These are phyloP conservation scores for Bacillus rossius DNA, from an alignment of 1,140 invertebrate genomes.

Conservation along the genomic window DNA sequence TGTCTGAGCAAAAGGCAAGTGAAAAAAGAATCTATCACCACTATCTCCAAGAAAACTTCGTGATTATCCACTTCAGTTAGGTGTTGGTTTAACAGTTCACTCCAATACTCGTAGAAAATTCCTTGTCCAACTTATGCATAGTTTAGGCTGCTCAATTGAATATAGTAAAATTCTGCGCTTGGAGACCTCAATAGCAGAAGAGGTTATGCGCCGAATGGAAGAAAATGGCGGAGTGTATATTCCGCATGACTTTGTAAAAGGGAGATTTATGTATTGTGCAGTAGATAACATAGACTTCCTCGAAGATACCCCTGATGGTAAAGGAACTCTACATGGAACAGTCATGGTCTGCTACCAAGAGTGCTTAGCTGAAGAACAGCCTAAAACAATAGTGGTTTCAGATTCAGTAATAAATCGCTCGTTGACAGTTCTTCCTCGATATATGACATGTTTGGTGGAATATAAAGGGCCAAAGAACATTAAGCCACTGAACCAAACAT, in stretches of 20 bases:
- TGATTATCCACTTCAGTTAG: slow-evolving; percentile 12
- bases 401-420: slow-evolving; percentile 5
- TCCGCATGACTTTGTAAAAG: slow-evolving; percentile 1
- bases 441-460: not conserved
- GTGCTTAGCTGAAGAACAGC: not conserved
- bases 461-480: not conserved
- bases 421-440: not conserved
- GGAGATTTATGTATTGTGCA: slow-evolving; percentile 28
- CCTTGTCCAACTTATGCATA: slow-evolving; percentile 3
- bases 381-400: not conserved
- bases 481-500: not conserved
- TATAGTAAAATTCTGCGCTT: slow-evolving; percentile 1
- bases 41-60: not conserved
- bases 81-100: slow-evolving; percentile 14
- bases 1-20: not conserved
- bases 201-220: slow-evolving; percentile 6
- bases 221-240: not conserved
- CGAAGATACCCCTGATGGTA: slow-evolving; percentile 30
- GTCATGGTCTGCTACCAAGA: slow-evolving; percentile 12
- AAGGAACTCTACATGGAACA: slow-evolving; percentile 15
- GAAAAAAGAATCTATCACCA: not conserved
- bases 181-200: slow-evolving; percentile 5
- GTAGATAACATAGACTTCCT: slow-evolving; percentile 37
- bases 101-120: slow-evolving; percentile 9
- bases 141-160: slow-evolving; percentile 4